A percentile compares a stretch with the other conserved stretches of the same genome.
phyloP scores from a whole-genome alignment of 2,888 invertebrate genomes.

The Yponomeuta evonymella region DNA sequence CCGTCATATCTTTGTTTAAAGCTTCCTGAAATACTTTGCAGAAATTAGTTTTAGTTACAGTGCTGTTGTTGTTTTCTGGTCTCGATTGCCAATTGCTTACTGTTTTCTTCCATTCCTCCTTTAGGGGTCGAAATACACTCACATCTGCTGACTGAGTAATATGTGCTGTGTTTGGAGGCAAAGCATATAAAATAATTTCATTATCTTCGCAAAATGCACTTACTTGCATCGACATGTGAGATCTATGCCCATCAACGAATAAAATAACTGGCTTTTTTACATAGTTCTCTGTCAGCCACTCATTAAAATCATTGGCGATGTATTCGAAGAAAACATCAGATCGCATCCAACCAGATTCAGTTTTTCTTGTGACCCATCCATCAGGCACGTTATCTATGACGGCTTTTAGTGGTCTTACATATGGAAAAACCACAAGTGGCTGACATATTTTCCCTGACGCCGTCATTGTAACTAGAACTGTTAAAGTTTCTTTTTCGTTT shows the following conservation, averaged over 20 bases:
- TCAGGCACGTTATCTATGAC: not conserved
- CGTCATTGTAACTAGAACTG: too few relatives aligned
- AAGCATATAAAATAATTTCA: not conserved
- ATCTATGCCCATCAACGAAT: conserved; percentile 1
- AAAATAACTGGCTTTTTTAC: not conserved
- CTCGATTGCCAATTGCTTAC: not conserved
- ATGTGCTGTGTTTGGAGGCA: not conserved
- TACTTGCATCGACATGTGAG: not conserved
- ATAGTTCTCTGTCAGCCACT: not conserved
- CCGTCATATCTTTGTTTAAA: not conserved
- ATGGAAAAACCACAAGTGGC: too few relatives aligned
- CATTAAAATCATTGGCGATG: not conserved
- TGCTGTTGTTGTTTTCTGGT: not conserved
- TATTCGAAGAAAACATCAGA: not conserved
- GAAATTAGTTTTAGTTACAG: not conserved
- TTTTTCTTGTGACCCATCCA: not conserved
- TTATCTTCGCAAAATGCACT: not conserved
- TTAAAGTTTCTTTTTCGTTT: too few relatives aligned
- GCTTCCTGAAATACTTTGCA: not conserved
- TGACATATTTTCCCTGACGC: too few relatives aligned
- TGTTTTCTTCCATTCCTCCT: not conserved
- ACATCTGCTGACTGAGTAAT: conserved; percentile 1
- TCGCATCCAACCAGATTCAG: not conserved
- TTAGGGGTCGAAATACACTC: not conserved
- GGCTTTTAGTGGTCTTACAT: too few relatives aligned